Evolutionary conservation across 92 coral and sea anemone species (phyloP), one percentile per base, ranked within the genome.

Genomic region (Palythoa grandis): DNA sequence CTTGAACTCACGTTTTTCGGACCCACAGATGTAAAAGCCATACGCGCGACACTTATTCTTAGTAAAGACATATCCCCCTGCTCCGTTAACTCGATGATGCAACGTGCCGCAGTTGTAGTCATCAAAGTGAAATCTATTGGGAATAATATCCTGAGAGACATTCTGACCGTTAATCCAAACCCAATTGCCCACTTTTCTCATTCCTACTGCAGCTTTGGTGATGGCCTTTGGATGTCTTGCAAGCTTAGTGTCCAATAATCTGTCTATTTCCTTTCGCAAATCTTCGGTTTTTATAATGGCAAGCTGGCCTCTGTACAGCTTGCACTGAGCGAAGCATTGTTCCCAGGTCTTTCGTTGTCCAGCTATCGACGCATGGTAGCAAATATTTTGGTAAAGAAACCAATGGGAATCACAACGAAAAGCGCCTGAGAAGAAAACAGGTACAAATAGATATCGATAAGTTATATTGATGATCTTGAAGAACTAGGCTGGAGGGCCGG

Each of bases 211-310:
- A 9, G 86, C 84, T 23, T 39, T 53, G 9, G 29, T 76, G 10
- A 65, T 40, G 23, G 25, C 79, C 35, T 60, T 35, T 7, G 74
- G 43, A 14, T 82, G 9, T 4, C 68, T 65, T 29, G 72, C 76
- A 12, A 88, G 37, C 25, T 71, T 29, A 17, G 10, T 29, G 48
- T 88, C 91, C 58, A 88, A 60, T n/a, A 74, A 65, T 29, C 74
- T 66, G 52, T 43, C 58, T 20, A 91, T 73, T 48, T 67, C 76
- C n/a, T 35, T 68, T 66, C 86, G 83, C 19, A 76, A 71, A 1
- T 48, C 43, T 40, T 92, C 91, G 14, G 85, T 72, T 70, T 92
- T 84, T 9, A 92, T 72, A 14, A 91, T 76, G 74, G 95, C 93
- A 40, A 90, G 79, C 47, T 80, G 82, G 16, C 91, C 90, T 10